A percentile compares a stretch with the other conserved stretches of the same genome.
phyloP scores from a whole-genome alignment of 2,113 vertebrate species.

The Lycaon pictus region DNA sequence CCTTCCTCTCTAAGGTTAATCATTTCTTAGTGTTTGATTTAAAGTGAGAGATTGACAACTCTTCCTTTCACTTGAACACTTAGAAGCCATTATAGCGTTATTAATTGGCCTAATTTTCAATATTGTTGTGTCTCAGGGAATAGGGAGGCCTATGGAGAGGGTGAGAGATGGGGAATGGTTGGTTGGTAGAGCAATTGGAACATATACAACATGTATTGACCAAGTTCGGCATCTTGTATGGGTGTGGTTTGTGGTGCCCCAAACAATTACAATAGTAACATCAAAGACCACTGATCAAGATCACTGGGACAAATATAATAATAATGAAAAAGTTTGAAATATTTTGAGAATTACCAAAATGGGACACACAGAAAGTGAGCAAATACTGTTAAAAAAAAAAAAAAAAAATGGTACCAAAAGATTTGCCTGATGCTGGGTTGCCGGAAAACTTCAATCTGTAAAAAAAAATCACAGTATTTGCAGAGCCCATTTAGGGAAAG shows the following conservation, averaged over 20 bases:
- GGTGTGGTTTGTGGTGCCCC: not conserved
- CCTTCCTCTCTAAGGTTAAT: not conserved
- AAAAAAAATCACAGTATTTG: not conserved
- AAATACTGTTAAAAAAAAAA: not conserved
- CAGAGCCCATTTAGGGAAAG: not conserved
- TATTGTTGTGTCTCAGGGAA: not conserved
- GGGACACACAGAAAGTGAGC: not conserved
- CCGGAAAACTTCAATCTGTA: not conserved
- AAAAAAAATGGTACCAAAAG: not conserved
- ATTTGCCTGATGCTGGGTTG: not conserved
- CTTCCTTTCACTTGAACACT: not conserved
- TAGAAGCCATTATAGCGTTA: not conserved
- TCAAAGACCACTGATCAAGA: not conserved
- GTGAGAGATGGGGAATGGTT: not conserved
- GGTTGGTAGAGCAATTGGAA: not conserved
- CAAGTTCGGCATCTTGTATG: not conserved
- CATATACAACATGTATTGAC: not conserved
- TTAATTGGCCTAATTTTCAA: not conserved
- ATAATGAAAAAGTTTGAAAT: not conserved
- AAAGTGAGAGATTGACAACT: not conserved
- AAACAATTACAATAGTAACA: not conserved
- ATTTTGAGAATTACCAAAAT: not conserved
- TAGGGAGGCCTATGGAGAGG: not conserved
- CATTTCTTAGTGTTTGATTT: not conserved
- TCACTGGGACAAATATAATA: not conserved